Evolutionary conservation across 2,797 vertebrate genomes (phyloP).

Genomic region (Hippocampus kuda): DNA sequence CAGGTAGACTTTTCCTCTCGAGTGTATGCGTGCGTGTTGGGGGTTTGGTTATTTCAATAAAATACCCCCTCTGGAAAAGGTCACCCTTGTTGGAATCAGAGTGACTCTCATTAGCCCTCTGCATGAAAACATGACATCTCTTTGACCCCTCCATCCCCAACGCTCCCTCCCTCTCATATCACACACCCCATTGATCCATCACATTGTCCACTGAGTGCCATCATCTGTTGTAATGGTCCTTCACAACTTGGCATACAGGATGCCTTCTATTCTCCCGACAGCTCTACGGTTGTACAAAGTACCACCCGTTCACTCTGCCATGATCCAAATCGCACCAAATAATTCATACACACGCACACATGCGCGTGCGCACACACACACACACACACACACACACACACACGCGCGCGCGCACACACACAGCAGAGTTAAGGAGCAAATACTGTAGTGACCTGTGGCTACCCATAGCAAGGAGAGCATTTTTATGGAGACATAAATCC

Average conservation of each 20-base stretch:
- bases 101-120: conserved; percentile 30
- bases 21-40: conserved; percentile 9
- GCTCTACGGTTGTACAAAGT: conserved; percentile 66
- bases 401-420: conserved; percentile 24
- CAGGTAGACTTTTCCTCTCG: conserved; percentile 15
- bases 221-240: conserved; percentile 95
- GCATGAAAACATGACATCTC: conserved; percentile 83
- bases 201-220: conserved; percentile 87
- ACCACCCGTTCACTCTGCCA: conserved; percentile 50
- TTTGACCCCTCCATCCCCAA: conserved; percentile 72
- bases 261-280: conserved; percentile 85
- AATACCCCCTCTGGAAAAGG: conserved; percentile 25
- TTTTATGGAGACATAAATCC: conserved; percentile 35
- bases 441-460: conserved; percentile 48
- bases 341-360: conserved; percentile 2
- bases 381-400: conserved; percentile 14
- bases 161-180: conserved; percentile 21
- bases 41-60: conserved; percentile 15
- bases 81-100: conserved; percentile 22
- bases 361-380: conserved; percentile 27
- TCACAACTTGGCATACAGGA: conserved; percentile 87
- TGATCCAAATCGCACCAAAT: conserved; percentile 63
- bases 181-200: conserved; percentile 76
- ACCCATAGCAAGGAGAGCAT: conserved; percentile 36
- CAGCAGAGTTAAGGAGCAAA: conserved; percentile 32